Percentiles rank a stretch among this genome's conserved stretches.
phyloP scores from a whole-genome alignment of 2,113 vertebrate genomes.

The Cottus gobio region DNA sequence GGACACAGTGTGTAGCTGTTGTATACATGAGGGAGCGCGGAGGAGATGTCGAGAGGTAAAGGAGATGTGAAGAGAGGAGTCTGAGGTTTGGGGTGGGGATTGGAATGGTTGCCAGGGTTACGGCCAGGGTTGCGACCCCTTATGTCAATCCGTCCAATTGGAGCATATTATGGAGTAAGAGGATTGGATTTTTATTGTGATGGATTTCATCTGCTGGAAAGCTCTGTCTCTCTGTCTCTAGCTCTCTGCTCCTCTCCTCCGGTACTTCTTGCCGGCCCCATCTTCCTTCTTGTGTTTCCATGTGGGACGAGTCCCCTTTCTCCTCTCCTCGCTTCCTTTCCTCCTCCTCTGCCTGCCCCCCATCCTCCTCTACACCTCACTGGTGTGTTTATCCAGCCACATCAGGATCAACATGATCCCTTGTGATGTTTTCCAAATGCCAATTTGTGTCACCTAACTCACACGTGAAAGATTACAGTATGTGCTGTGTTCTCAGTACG shows the following conservation, averaged over 20 bases:
- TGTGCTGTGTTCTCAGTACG: background rate
- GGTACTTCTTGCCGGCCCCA: background rate
- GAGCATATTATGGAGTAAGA: conserved; percentile 73
- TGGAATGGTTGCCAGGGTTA: conserved; percentile 66
- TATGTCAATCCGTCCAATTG: conserved; percentile 70
- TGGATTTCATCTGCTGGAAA: conserved; percentile 67
- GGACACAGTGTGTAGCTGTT: conserved; percentile 18
- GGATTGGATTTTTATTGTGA: conserved; percentile 76
- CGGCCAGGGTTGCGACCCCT: conserved; percentile 58
- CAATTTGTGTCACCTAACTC: conserved; percentile 30
- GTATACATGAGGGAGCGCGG: conserved; percentile 19
- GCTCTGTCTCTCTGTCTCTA: conserved; percentile 14
- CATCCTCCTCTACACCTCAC: background rate
- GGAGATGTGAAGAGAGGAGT: conserved; percentile 10
- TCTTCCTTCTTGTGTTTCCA: background rate
- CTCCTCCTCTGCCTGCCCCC: background rate
- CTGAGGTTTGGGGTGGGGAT: conserved; percentile 17
- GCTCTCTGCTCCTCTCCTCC: background rate
- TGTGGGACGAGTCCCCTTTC: background rate
- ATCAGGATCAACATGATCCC: conserved; percentile 47
- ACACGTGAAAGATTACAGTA: conserved; percentile 3
- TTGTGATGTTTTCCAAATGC: conserved; percentile 55
- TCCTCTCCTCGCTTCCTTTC: background rate
- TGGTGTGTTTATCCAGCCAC: background rate
- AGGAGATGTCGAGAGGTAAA: background rate